Percentiles rank a stretch among this genome's conserved stretches.
These are phyloP conservation scores for Frankliniella fusca DNA, from an alignment of 2,888 invertebrate genomes.

Conservation along the genomic window DNA sequence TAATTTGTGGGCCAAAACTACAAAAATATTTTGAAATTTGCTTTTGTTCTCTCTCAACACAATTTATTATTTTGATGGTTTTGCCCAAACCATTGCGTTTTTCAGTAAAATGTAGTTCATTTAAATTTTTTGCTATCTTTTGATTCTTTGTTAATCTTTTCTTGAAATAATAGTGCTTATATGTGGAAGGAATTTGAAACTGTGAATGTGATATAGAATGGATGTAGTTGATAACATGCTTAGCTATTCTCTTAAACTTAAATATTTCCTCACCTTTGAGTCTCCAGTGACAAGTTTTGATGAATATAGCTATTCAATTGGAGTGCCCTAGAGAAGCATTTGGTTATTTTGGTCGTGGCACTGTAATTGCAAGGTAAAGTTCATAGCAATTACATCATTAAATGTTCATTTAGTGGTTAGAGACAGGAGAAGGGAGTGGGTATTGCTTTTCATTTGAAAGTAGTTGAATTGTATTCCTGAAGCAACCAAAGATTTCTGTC, in stretches of 20 bases:
- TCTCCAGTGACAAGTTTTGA: neutral
- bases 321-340: too few species aligned
- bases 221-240: neutral
- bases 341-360: too few species aligned
- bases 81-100: too few species aligned
- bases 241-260: neutral
- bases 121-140: too few species aligned
- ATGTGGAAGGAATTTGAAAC: neutral
- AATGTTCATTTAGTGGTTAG: too few species aligned
- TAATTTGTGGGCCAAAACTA: neutral
- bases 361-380: too few species aligned
- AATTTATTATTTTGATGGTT: too few species aligned
- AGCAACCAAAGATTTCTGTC: conserved; percentile 16
- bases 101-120: too few species aligned
- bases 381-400: too few species aligned
- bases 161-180: neutral
- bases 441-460: neutral
- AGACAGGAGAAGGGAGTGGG: neutral
- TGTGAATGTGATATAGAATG: neutral
- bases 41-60: too few species aligned
- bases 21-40: neutral
- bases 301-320: too few species aligned
- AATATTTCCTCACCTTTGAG: neutral
- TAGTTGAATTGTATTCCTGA: conserved; percentile 26
- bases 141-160: too few species aligned